phyloP scores from a whole-genome alignment of 2,888 invertebrate species.

The Unio delphinus region DNA sequence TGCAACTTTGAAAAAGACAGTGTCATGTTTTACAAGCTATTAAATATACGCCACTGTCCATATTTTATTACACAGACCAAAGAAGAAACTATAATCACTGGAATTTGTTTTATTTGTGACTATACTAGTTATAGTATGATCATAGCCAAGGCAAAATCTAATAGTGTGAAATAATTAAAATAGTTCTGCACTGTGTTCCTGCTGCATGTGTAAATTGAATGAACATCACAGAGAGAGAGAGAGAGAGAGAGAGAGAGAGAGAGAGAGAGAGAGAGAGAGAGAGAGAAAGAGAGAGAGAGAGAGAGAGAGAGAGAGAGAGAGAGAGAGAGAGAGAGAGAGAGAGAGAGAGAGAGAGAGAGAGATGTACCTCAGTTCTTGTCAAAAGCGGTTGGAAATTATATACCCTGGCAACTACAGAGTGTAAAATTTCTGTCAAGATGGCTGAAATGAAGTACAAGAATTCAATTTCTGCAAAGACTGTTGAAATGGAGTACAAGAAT shows the following conservation, averaged over 20 bases:
- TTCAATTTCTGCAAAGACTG: too few species aligned
- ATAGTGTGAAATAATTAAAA: too few species aligned
- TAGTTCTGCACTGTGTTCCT: not conserved
- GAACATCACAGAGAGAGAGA: not conserved
- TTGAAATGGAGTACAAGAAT: constrained; percentile 37
- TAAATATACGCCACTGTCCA: too few species aligned
- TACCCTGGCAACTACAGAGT: constrained; percentile 56
- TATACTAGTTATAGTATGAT: too few species aligned
- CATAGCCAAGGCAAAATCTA: too few species aligned
- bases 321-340: constrained; percentile 1
- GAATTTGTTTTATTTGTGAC: too few species aligned
- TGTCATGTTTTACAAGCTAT: too few species aligned
- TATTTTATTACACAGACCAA: not conserved
- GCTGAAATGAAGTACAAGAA: constrained; percentile 46
- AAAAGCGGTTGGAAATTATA: constrained; percentile 71
- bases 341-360: not conserved
- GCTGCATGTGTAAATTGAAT: not conserved
- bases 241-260: constrained; percentile 3
- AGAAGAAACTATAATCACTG: too few species aligned
- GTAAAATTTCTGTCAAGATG: constrained; percentile 63
- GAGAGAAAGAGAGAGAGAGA: too few species aligned
- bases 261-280: too few species aligned
- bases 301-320: not conserved
- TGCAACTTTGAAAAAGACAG: too few species aligned
- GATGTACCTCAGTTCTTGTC: constrained; percentile 70